These are phyloP conservation scores for Deroplatys truncata DNA, from an alignment of 2,888 invertebrate genomes.

Conservation along the genomic window DNA sequence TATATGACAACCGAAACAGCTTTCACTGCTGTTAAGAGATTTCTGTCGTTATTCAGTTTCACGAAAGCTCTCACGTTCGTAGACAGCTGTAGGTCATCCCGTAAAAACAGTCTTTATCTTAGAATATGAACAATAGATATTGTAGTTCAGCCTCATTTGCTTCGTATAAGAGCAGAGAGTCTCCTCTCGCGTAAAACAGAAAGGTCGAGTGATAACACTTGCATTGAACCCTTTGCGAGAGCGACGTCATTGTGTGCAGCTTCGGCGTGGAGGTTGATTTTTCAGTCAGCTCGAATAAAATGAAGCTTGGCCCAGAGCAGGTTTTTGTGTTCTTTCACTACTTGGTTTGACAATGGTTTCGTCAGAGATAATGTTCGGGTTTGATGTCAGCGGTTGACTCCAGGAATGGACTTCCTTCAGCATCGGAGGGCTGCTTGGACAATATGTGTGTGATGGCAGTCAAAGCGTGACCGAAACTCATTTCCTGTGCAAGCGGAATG, in stretches of 20 bases:
- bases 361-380: not conserved
- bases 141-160: not conserved
- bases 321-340: not conserved
- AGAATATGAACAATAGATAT: not conserved
- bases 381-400: not conserved
- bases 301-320: not conserved
- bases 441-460: not conserved
- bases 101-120: not conserved
- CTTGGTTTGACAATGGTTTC: not conserved
- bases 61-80: no score
- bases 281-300: not conserved
- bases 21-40: no score
- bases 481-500: not conserved
- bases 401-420: not conserved
- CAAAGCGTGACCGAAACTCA: not conserved
- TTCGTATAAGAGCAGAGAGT: not conserved
- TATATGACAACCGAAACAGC: no score
- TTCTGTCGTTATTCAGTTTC: no score
- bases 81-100: no score
- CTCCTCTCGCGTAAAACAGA: not conserved
- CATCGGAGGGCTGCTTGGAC: not conserved
- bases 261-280: not conserved
- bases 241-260: not conserved
- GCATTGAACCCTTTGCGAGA: not conserved
- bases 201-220: not conserved